phyloP scores from a whole-genome alignment of 2,113 vertebrate genomes.

The Passer domesticus region DNA sequence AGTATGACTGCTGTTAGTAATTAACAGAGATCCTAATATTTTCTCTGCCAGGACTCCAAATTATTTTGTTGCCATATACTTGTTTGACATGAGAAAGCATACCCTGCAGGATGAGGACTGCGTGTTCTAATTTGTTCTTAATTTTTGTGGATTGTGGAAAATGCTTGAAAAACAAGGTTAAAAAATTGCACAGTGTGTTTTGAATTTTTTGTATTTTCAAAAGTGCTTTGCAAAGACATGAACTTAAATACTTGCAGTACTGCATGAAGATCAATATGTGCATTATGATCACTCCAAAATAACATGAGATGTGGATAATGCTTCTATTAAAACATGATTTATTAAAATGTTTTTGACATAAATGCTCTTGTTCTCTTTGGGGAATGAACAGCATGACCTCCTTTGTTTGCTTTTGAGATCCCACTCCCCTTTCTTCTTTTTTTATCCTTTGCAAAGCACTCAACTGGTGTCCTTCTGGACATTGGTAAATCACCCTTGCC shows the following conservation, averaged over 20 bases:
- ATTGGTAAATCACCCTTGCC: neutral
- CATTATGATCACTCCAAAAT: neutral
- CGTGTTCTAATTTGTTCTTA: neutral
- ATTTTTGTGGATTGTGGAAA: neutral
- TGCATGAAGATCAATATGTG: neutral
- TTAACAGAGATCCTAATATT: neutral
- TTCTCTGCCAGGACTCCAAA: neutral
- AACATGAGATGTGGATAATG: neutral
- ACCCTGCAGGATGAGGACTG: neutral
- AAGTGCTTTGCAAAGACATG: neutral
- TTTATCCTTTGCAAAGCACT: neutral
- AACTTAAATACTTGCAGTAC: neutral
- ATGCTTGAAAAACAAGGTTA: neutral
- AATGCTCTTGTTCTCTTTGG: neutral
- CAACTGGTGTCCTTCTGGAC: neutral
- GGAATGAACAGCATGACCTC: neutral
- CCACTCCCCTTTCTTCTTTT: neutral
- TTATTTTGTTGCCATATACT: neutral
- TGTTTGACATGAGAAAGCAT: neutral
- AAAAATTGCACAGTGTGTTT: neutral
- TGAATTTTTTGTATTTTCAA: neutral
- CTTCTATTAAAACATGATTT: neutral
- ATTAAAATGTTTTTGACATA: neutral
- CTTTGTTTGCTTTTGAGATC: neutral
- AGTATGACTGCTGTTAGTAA: neutral